Percentiles rank a stretch among this genome's conserved stretches.
Evolutionary conservation across 2,797 vertebrate genomes (phyloP).

Genomic region (Gymnoscopelus microlampas): DNA sequence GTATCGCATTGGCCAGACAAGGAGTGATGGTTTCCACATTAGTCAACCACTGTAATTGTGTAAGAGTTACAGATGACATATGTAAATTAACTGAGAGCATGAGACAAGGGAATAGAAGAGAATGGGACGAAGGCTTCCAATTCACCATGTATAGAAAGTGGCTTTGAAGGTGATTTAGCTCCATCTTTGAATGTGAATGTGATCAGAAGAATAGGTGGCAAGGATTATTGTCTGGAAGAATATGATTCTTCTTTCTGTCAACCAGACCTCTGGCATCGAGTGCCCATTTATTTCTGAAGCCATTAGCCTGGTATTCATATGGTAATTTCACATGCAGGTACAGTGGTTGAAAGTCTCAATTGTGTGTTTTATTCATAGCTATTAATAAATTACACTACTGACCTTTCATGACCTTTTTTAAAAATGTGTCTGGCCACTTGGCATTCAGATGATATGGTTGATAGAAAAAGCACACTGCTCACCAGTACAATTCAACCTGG

Average conservation of each 20-base stretch:
- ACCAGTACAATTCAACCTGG: too few relatives aligned
- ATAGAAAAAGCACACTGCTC: too few relatives aligned
- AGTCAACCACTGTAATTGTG: conserved; percentile 49
- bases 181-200: conserved; percentile 49
- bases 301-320: conserved; percentile 15
- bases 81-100: conserved; percentile 55
- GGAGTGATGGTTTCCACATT: conserved; percentile 50
- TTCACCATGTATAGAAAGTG: conserved; percentile 27
- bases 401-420: neutral
- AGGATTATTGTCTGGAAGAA: conserved; percentile 49
- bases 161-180: conserved; percentile 49
- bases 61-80: conserved; percentile 48
- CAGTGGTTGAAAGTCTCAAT: neutral
- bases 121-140: conserved; percentile 23
- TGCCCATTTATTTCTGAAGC: conserved; percentile 15
- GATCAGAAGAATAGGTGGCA: conserved; percentile 51
- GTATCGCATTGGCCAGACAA: conserved; percentile 59
- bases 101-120: conserved; percentile 57
- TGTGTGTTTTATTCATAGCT: conserved; percentile 1
- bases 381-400: neutral
- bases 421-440: neutral
- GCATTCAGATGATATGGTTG: too few relatives aligned
- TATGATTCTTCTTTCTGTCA: conserved; percentile 41
- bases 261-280: conserved; percentile 8
- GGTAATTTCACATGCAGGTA: neutral